Evolutionary conservation across 2,797 vertebrate genomes (phyloP), one percentile per base, ranked within the genome.

Genomic region (Benthosema pterotum): DNA sequence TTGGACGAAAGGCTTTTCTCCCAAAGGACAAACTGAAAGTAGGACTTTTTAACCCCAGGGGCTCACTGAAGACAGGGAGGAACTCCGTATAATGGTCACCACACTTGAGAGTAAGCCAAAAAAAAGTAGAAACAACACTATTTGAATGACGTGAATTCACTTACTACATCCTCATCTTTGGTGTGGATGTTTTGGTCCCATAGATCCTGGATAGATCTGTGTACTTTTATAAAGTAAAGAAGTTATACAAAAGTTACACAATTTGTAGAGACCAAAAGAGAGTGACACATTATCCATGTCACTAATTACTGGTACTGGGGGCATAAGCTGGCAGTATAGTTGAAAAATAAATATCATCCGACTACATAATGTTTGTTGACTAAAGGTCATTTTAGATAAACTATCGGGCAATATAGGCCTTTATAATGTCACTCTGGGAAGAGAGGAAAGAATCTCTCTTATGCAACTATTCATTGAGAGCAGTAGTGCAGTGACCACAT

Each of bases 391-490:
- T 60, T 47, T 25, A 49, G 67, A 72, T 42, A 46, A n/a, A 57
- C 56, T 9, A 12, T 18, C 56, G 15, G 11, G 14, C 18, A 25
- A 4, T 0, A 57, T 52, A 19, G 3, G 52, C 17, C 18, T 3
- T 32, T 11, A n/a, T 32, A 32, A 58, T 49, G 17, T 54, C 3
- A 63, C 51, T 1, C 3, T 25, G 46, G 54, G 46, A 54, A 5
- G n/a, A 56, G 16, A 15, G 19, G 11, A 46, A 43, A 57, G 15
- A 28, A 57, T 42, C 18, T 61, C 53, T 61, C 18, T 15, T 61
- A 50, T 43, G 63, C 51, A 62, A 45, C 55, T 38, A 50, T 56
- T 72, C 18, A 67, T 56, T 64, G 48, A 63, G 25, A 65, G 22
- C 53, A 67, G 66, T 56, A 19, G 42, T 25, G 22, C 22, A 32